Percentiles rank a stretch among this genome's conserved stretches.
Evolutionary conservation across 2,113 vertebrate species (phyloP).

Genomic region (Meriones unguiculatus): DNA sequence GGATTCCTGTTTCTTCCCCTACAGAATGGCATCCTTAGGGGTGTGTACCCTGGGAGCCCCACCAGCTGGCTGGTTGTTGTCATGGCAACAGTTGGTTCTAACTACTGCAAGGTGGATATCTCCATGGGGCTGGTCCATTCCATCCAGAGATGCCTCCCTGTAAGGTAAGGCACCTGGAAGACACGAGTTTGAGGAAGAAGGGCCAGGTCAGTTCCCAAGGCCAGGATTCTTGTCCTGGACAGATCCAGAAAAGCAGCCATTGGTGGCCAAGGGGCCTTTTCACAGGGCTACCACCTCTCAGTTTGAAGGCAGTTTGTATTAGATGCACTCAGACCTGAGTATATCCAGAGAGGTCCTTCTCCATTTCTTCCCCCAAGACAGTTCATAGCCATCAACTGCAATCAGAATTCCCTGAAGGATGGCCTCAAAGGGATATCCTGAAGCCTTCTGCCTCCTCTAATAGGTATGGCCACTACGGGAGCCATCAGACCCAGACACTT

Average conservation of each 20-base stretch:
- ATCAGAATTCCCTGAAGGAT: background rate
- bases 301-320: background rate
- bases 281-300: background rate
- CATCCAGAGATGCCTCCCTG: conserved; percentile 90
- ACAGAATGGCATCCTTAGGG: conserved; percentile 94
- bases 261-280: background rate
- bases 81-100: conserved; percentile 92
- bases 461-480: conserved; percentile 68
- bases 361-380: background rate
- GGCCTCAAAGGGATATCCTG: background rate
- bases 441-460: background rate
- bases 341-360: background rate
- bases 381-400: background rate
- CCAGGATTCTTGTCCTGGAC: background rate
- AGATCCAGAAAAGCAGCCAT: background rate
- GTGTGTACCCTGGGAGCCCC: conserved; percentile 96
- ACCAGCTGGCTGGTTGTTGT: conserved; percentile 95
- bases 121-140: conserved; percentile 92
- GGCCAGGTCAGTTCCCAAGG: background rate
- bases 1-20: background rate
- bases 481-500: conserved; percentile 78
- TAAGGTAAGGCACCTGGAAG: conserved; percentile 85
- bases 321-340: background rate
- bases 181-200: background rate
- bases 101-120: conserved; percentile 91